phyloP scores from a whole-genome alignment of 2,113 vertebrate species.

The Seriola aureovittata region DNA sequence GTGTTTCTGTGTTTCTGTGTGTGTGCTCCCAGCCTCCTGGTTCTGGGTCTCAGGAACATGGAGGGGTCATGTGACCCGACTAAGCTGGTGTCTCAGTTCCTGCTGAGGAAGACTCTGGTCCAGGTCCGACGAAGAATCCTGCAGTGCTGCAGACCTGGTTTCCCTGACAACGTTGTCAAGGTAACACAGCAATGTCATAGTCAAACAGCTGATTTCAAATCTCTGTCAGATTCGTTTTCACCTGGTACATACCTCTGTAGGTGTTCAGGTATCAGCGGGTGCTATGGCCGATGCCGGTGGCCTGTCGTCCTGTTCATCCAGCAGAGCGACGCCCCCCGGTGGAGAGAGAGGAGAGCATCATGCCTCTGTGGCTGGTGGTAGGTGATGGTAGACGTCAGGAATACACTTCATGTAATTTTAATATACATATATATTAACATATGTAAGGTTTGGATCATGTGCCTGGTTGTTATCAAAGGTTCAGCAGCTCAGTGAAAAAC shows the following conservation, averaged over 20 bases:
- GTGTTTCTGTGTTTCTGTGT: neutral
- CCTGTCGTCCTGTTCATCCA: constrained; percentile 84
- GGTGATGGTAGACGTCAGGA: neutral
- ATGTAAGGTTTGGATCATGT: too few species aligned
- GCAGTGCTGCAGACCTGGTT: constrained; percentile 77
- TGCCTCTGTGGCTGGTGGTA: constrained; percentile 93
- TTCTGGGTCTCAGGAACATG: constrained; percentile 93
- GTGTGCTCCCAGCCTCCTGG: constrained; percentile 85
- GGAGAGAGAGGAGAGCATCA: constrained; percentile 87
- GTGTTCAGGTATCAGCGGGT: constrained; percentile 83
- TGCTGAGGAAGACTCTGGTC: constrained; percentile 89
- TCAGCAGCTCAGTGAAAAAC: too few species aligned
- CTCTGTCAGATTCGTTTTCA: neutral
- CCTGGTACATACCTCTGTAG: constrained; percentile 46
- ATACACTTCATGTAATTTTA: too few species aligned
- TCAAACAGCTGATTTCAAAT: neutral
- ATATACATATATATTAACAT: too few species aligned
- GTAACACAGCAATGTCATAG: constrained; percentile 4
- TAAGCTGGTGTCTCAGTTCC: constrained; percentile 91
- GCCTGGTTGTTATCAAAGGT: too few species aligned
- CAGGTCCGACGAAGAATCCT: constrained; percentile 90
- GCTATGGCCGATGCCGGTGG: constrained; percentile 84
- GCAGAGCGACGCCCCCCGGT: constrained; percentile 85
- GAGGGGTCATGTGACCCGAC: constrained; percentile 86
- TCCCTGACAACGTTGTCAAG: constrained; percentile 71